These are phyloP conservation scores for Antedon mediterranea DNA, from an alignment of 53 echinoderm and acorn worm species.

Conservation along the genomic window DNA sequence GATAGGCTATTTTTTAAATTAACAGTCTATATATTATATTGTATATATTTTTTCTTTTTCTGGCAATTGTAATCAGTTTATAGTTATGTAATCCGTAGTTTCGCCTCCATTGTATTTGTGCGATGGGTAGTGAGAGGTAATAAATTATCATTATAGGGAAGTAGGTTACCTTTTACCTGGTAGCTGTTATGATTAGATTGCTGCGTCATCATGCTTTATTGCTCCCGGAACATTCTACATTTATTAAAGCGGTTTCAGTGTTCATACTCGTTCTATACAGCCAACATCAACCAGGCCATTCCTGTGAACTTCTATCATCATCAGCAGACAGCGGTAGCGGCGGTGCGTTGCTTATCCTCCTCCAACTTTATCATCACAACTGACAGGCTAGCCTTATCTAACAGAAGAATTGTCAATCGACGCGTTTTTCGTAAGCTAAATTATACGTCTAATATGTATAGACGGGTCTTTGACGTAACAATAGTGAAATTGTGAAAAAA, in stretches of 20 bases:
- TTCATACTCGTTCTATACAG: not conserved
- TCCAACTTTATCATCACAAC: not conserved
- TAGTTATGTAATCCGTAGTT: too few relatives aligned
- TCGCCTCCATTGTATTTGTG: too few relatives aligned
- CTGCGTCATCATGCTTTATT: not conserved
- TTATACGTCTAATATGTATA: not conserved
- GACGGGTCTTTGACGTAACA: too few relatives aligned
- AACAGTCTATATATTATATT: too few relatives aligned
- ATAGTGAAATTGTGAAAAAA: too few relatives aligned
- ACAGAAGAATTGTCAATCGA: not conserved
- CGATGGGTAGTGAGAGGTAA: too few relatives aligned
- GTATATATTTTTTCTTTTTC: too few relatives aligned
- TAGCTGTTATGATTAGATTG: not conserved
- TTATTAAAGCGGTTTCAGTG: not conserved
- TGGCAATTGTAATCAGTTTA: too few relatives aligned
- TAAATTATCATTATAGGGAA: too few relatives aligned
- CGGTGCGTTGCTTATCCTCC: not conserved
- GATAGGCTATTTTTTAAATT: too few relatives aligned
- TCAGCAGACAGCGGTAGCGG: not conserved
- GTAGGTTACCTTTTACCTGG: not conserved
- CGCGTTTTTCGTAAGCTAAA: not conserved
- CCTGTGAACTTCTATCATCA: not conserved
- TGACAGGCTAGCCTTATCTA: not conserved
- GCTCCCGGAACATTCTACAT: not conserved
- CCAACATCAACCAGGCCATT: not conserved